Base-by-base conservation (phyloP, 2,113 vertebrate genomes). In the Toxotes chatareus region DNA sequence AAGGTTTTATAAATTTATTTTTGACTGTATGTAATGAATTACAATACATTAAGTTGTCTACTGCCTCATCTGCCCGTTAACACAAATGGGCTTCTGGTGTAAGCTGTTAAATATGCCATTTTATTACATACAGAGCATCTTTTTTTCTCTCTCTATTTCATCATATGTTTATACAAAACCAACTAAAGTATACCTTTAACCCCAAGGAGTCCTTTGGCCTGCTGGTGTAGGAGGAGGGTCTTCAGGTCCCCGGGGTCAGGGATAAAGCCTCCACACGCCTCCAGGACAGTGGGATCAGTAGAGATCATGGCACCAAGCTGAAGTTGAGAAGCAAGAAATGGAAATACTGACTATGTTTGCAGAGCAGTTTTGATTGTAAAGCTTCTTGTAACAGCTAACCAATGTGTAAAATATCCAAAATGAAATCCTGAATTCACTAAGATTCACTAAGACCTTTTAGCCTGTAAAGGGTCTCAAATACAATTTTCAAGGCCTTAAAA, bases 231-330 rank as follows among this genome's bases (percentile, higher is more conserved):
- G 31, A 94, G 93, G 7, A 95, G 93, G 38, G 84, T 90, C 84
- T 85, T 94, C 44, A 95, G 82, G 78, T 94, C 93, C 10, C 69
- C 79, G 2, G 81, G 51, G 10, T 93, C 91, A 2, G 93, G 94
- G 32, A 95, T 90, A 8, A 93, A 87, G 34, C 90, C 89, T 60
- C 93, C 89, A n/a, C 94, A 95, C 0, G 91, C 94, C 44, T 94
- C 94, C 70, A 95, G 86, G 55, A 90, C 75, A 17, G 81, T 46
- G 5, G 93, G 75, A 11, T 91, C 91, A 0, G 80, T 82, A n/a
- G 92, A 91, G 69, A 95, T 93, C 93, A 95, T 92, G 38, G 89
- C 55, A n/a, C 92, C 94, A 47, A 95, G 94, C 95, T 95, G 69
- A 79, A 66, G 60, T 42, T 4, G 23, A 73, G 11, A 57, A 4